Conservation (phyloP, 92 coral and sea anemone genomes). For the Ricordea florida region DNA sequence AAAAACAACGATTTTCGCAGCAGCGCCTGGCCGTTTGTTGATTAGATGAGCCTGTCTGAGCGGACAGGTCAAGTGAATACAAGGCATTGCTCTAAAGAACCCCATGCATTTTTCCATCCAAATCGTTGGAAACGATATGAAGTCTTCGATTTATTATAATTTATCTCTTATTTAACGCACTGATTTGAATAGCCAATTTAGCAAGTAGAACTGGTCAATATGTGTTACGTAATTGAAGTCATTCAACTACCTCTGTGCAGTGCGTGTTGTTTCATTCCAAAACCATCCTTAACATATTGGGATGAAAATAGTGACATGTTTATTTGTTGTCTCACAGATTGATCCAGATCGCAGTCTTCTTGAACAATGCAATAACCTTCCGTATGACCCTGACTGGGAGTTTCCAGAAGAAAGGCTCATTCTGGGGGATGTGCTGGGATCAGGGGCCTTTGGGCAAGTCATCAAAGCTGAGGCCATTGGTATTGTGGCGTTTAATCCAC, state of each 20-base stretch:
- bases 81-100: too few relatives aligned
- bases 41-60: too few relatives aligned
- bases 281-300: too few relatives aligned
- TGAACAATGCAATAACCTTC: constrained; percentile 90
- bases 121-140: too few relatives aligned
- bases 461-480: constrained; percentile 93
- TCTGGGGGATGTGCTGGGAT: constrained; percentile 83
- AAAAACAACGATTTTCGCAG: background rate
- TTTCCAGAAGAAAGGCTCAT: constrained; percentile 89
- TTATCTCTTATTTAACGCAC: too few relatives aligned
- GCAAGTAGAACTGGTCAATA: too few relatives aligned
- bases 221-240: too few relatives aligned
- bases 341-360: constrained; percentile 92
- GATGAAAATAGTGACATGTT: background rate
- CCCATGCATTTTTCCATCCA: background rate
- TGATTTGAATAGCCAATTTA: too few relatives aligned
- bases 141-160: too few relatives aligned
- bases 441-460: constrained; percentile 99
- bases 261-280: background rate
- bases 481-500: constrained; percentile 78
- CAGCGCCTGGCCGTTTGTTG: too few relatives aligned
- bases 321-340: constrained; percentile 73
- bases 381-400: constrained; percentile 98
- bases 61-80: constrained; percentile 3
- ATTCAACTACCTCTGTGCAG: too few relatives aligned